phyloP scores from a whole-genome alignment of 92 coral and sea anemone genomes.

The Umimayanthus kanabou region DNA sequence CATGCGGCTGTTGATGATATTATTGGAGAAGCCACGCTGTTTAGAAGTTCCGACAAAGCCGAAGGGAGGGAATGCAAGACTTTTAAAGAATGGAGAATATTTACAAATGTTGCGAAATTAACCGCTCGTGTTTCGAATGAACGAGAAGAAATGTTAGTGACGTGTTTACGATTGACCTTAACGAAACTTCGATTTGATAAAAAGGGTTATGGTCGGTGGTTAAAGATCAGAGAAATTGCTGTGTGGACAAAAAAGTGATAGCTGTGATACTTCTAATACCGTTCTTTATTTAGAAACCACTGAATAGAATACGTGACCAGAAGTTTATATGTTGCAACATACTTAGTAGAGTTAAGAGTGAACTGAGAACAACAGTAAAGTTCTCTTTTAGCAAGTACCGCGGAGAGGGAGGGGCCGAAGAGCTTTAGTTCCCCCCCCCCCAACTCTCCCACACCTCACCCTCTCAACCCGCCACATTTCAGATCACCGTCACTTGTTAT shows the following conservation, averaged over 20 bases:
- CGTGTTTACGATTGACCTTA: constrained; percentile 61
- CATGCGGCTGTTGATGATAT: constrained; percentile 62
- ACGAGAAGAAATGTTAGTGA: constrained; percentile 28
- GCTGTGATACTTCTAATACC: too few relatives aligned
- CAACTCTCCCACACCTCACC: too few relatives aligned
- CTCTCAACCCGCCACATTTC: too few relatives aligned
- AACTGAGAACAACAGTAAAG: too few relatives aligned
- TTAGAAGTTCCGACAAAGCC: constrained; percentile 19
- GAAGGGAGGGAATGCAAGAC: constrained; percentile 50
- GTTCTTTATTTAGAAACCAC: too few relatives aligned
- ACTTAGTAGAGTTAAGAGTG: too few relatives aligned
- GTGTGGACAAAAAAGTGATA: constrained; percentile 51
- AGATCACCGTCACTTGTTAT: too few relatives aligned
- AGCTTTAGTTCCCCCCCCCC: too few relatives aligned
- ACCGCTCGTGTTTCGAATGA: not conserved
- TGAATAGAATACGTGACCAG: too few relatives aligned
- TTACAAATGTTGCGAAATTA: not conserved
- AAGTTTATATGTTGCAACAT: too few relatives aligned
- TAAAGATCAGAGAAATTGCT: constrained; percentile 70
- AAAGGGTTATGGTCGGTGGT: constrained; percentile 58
- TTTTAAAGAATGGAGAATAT: constrained; percentile 18
- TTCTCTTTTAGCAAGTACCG: too few relatives aligned
- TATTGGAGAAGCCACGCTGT: constrained; percentile 63
- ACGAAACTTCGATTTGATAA: constrained; percentile 48
- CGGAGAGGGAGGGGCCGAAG: too few relatives aligned